Conservation (phyloP, 2,797 vertebrate species). For the Craterocephalus amniculus region DNA sequence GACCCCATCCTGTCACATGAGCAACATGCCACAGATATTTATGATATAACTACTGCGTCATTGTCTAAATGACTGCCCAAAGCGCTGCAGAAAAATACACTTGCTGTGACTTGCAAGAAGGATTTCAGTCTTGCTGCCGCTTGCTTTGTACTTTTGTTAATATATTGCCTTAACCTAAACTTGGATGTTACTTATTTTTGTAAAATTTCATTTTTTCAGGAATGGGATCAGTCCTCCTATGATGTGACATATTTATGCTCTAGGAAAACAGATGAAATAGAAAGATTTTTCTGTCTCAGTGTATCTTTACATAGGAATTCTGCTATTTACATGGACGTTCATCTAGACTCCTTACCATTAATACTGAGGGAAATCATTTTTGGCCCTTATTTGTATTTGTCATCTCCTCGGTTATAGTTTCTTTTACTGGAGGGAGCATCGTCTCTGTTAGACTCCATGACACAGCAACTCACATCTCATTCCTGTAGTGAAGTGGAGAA, state of each 20-base stretch:
- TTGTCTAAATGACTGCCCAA: background rate
- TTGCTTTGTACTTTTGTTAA: background rate
- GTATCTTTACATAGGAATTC: background rate
- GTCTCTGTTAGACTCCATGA: constrained; percentile 61
- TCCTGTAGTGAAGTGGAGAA: constrained; percentile 70
- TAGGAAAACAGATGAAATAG: background rate
- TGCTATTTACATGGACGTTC: background rate
- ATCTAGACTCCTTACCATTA: background rate
- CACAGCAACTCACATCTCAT: constrained; percentile 67
- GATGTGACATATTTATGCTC: background rate
- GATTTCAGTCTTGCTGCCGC: background rate
- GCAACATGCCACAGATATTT: background rate
- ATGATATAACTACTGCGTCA: background rate
- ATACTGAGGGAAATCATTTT: background rate
- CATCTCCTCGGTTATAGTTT: constrained; percentile 73
- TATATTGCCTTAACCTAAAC: background rate
- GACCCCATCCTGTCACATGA: background rate
- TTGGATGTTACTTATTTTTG: background rate
- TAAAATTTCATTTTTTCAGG: too few relatives aligned
- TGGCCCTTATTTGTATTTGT: constrained; percentile 1
- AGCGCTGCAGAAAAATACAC: background rate
- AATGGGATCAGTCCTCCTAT: too few relatives aligned
- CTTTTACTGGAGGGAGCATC: constrained; percentile 85
- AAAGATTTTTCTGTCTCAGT: background rate
- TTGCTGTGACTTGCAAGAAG: background rate